Conservation (phyloP, 2,888 invertebrate genomes). For the Syrphus vitripennis region DNA sequence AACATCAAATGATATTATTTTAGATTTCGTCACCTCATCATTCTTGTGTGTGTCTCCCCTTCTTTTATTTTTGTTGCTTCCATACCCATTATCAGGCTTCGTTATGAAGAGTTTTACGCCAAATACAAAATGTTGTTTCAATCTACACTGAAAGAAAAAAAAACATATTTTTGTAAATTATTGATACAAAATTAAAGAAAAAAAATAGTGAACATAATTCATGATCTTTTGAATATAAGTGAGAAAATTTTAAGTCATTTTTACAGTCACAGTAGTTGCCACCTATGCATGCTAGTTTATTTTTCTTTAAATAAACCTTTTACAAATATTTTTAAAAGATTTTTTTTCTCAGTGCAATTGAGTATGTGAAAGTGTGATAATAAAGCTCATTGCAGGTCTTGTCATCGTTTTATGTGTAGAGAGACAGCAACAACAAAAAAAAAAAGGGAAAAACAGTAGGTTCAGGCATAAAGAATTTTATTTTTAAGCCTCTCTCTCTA, state of each 20-base stretch:
- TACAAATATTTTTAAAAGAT: no score
- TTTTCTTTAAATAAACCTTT: no score
- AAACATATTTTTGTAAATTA: neutral
- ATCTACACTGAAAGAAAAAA: conserved; percentile 4
- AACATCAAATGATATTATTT: conserved; percentile 67
- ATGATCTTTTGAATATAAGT: no score
- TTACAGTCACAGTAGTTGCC: no score
- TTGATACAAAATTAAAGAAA: no score
- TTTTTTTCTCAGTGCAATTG: neutral
- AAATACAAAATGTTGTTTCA: conserved; percentile 3
- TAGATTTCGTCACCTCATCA: conserved; percentile 68
- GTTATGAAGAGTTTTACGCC: neutral
- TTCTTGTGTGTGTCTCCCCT: neutral
- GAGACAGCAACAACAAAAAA: neutral
- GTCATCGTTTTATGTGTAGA: conserved; percentile 3
- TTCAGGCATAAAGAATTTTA: conserved; percentile 7
- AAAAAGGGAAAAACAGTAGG: neutral
- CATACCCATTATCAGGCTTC: neutral
- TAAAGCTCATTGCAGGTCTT: conserved; percentile 27
- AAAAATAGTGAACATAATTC: no score
- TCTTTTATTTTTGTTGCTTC: neutral
- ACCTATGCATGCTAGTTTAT: no score
- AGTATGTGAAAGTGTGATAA: neutral
- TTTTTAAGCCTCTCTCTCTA: conserved; percentile 36
- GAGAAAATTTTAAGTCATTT: no score